Conservation (phyloP, 30 jellyfish, hydroid and myxozoan species). For the Aurelia coerulea region DNA sequence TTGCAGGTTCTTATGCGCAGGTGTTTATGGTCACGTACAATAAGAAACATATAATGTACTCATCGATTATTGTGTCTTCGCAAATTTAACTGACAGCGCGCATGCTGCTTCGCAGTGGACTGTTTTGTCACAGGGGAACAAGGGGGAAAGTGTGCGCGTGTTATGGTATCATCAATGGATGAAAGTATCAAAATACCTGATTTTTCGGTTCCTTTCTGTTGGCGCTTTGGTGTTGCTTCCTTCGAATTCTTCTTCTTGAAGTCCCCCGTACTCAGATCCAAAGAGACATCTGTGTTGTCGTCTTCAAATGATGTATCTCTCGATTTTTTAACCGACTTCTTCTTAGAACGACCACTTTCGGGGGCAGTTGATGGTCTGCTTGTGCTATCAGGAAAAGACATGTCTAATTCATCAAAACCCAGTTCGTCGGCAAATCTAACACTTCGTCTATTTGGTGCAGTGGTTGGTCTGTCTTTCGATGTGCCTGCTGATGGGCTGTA, state of each 20-base stretch:
- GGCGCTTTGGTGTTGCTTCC: not conserved
- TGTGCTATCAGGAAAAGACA: slow-evolving; percentile 58
- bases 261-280: slow-evolving; percentile 40
- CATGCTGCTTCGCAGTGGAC: too few relatives aligned
- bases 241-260: not conserved
- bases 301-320: slow-evolving; percentile 62
- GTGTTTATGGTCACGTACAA: too few relatives aligned
- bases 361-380: slow-evolving; percentile 77
- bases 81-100: too few relatives aligned
- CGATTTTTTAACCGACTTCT: not conserved
- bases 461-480: slow-evolving; percentile 65
- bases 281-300: slow-evolving; percentile 61
- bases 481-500: slow-evolving; percentile 93
- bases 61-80: too few relatives aligned
- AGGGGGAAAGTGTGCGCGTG: too few relatives aligned
- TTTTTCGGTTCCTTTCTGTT: not conserved
- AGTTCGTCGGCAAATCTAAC: slow-evolving; percentile 96
- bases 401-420: slow-evolving; percentile 82
- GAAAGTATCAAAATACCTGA: not conserved
- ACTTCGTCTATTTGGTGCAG: slow-evolving; percentile 82
- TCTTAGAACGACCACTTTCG: slow-evolving; percentile 55
- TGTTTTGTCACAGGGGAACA: too few relatives aligned
- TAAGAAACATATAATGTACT: too few relatives aligned
- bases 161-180: too few relatives aligned
- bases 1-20: too few relatives aligned